A percentile compares a stretch with the other conserved stretches of the same genome.
Evolutionary conservation across 2,113 vertebrate species (phyloP).

Genomic region (Serinus canaria): DNA sequence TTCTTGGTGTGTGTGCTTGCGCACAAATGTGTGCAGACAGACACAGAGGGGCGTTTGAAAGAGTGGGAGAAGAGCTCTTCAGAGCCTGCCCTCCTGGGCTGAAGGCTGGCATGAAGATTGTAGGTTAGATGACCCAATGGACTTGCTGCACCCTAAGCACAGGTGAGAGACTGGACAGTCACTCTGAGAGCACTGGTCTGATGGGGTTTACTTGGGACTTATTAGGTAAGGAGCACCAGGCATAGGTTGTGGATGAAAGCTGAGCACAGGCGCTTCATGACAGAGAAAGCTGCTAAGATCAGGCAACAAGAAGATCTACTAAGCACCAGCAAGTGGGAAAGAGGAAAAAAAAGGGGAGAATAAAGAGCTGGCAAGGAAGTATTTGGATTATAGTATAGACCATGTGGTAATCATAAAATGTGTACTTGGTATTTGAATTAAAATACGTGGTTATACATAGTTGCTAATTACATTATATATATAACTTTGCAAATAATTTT

Average conservation of each 20-base stretch:
- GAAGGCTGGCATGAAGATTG: background rate
- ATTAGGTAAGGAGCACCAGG: background rate
- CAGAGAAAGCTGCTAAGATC: background rate
- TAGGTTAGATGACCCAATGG: background rate
- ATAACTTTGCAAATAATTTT: background rate
- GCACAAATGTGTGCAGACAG: rapidly evolving
- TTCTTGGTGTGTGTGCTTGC: background rate
- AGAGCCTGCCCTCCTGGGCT: background rate
- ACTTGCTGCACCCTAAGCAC: background rate
- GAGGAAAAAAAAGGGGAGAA: background rate
- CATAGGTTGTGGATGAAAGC: background rate
- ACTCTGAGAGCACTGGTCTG: background rate
- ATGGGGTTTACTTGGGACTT: background rate
- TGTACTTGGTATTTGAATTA: background rate
- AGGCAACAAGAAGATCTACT: background rate
- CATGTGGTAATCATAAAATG: background rate
- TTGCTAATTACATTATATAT: background rate
- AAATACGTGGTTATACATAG: background rate
- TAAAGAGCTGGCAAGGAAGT: background rate
- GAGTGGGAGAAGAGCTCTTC: background rate
- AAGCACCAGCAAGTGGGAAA: background rate
- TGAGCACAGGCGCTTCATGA: background rate
- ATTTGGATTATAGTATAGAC: background rate
- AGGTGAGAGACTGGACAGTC: background rate
- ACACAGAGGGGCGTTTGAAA: background rate